Evolutionary conservation across 2,113 vertebrate species (phyloP), one percentile per base, ranked within the genome.

Genomic region (Albula goreensis): DNA sequence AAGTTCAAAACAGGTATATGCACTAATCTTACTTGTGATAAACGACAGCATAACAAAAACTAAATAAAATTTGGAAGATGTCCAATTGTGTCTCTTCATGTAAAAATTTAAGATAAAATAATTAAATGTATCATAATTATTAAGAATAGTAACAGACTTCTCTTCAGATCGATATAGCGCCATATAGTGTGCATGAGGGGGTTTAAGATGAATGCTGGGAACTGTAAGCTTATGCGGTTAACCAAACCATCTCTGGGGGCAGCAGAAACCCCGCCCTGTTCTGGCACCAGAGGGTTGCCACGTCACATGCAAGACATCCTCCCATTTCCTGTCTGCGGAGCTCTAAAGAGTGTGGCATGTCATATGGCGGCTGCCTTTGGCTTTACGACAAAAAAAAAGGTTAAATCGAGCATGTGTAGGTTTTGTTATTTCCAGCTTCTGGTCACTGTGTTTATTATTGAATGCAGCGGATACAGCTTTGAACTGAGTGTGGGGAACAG

Each of bases 181-280:
- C 60, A 66, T 22, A 22, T 66, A 66, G 22, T 13, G 57, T 60
- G 57, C 3, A 15, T 12, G 63, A 60, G 17, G 56, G 51, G 22
- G 25, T 15, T 52, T 19, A 77, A 77, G 53, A 6, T 3, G 31
- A 82, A 50, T 12, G 15, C 80, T 31, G 50, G 41, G 60, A 8
- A 82, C 31, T 50, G 66, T 78, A 83, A 50, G 25, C 10, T 11
- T 5, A 10, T 86, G 80, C 22, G 85, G 85, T 86, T 86, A 86
- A 86, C 81, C 85, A 86, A 74, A 83, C 80, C 80, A 77, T 63
- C 81, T 25, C 78, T 60, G 80, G 81, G 84, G 70, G 81, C 48
- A n/a, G 7, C 48, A 56, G 52, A 78, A 53, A 50, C 81, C 41
- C 85, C 22, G 4, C 85, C 70, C 41, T 51, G 31, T 41, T 13